Evolutionary conservation across 2,797 vertebrate genomes (phyloP).

Genomic region (Cacajao melanocephalus): DNA sequence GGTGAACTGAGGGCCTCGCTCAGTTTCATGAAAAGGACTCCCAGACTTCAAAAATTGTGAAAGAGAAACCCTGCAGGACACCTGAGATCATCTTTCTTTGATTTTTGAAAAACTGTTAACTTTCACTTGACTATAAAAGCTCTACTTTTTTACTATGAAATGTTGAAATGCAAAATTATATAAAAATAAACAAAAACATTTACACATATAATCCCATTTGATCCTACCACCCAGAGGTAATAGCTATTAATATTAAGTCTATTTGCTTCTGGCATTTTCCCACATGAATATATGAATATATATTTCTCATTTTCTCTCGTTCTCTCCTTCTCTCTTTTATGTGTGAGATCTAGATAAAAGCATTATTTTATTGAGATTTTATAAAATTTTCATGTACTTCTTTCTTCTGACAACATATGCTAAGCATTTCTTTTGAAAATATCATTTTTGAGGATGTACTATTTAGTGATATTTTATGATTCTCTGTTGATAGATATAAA

Average conservation of each 20-base stretch:
- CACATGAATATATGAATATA: not conserved
- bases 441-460: not conserved
- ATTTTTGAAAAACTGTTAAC: not conserved
- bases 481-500: not conserved
- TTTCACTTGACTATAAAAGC: not conserved
- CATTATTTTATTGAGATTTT: not conserved
- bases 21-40: not conserved
- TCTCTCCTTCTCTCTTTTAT: not conserved
- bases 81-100: not conserved
- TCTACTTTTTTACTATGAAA: not conserved
- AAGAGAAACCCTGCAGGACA: not conserved
- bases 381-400: not conserved
- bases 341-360: not conserved
- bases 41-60: not conserved
- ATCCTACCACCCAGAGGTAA: not conserved
- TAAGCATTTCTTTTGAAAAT: conserved; percentile 16
- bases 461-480: not conserved
- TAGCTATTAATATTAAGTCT: not conserved
- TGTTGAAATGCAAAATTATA: not conserved
- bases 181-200: not conserved
- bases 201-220: not conserved
- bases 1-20: not conserved
- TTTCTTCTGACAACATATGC: not conserved
- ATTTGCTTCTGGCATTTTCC: not conserved
- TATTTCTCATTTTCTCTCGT: not conserved